These are phyloP conservation scores for Eristalis pertinax DNA, from an alignment of 2,888 invertebrate species.

Conservation along the genomic window DNA sequence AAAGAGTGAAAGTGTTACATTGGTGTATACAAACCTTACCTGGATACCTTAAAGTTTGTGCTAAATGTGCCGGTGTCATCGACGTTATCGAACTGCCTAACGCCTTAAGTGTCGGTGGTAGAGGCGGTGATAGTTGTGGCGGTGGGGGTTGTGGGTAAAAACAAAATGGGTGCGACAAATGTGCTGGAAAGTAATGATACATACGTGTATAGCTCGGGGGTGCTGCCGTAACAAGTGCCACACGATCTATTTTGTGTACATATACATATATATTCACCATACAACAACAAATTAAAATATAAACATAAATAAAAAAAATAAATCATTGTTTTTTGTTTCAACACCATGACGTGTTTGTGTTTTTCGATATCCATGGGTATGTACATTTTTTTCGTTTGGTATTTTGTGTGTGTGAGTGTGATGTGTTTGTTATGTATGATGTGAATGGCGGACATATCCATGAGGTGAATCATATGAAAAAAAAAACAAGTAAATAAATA, in stretches of 20 bases:
- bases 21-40: slow-evolving; percentile 77
- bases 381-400: slow-evolving; percentile 44
- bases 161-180: slow-evolving; percentile 82
- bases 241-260: slow-evolving; percentile 83
- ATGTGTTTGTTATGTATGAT: slow-evolving; percentile 17
- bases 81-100: slow-evolving; percentile 78
- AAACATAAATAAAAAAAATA: not conserved
- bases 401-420: slow-evolving; percentile 21
- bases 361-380: slow-evolving; percentile 32
- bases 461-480: slow-evolving; percentile 25
- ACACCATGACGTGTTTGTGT: not conserved
- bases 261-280: slow-evolving; percentile 25
- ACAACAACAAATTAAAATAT: slow-evolving; percentile 18
- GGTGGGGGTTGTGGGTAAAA: slow-evolving; percentile 81
- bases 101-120: slow-evolving; percentile 80
- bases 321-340: not conserved
- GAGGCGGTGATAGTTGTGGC: slow-evolving; percentile 76
- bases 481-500: not conserved
- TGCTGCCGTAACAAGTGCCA: slow-evolving; percentile 84
- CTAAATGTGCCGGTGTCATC: slow-evolving; percentile 81
- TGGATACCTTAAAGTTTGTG: slow-evolving; percentile 82
- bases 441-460: slow-evolving; percentile 31
- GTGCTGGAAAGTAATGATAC: slow-evolving; percentile 84
- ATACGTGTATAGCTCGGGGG: slow-evolving; percentile 85
- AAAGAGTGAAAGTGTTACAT: slow-evolving; percentile 18